These are phyloP conservation scores for Camponotus pennsylvanicus DNA, from an alignment of 1,140 invertebrate species.

Conservation along the genomic window DNA sequence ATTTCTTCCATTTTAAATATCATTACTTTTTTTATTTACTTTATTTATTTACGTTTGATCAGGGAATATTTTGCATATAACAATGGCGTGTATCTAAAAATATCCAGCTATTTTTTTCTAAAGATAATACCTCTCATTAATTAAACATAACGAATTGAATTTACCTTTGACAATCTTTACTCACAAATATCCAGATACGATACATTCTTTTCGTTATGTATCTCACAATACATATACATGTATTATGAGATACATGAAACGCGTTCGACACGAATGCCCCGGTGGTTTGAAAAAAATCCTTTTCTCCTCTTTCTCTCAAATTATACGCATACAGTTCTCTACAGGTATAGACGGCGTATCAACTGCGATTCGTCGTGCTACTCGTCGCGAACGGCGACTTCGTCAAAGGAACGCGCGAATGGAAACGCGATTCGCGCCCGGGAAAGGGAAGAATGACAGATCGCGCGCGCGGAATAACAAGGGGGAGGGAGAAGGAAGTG, in stretches of 20 bases:
- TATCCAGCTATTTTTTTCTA: background rate
- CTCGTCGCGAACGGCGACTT: background rate
- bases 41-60: too few relatives aligned
- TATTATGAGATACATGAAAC: background rate
- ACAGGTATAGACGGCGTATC: too few relatives aligned
- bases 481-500: background rate
- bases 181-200: background rate
- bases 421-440: slow-evolving; percentile 10
- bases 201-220: background rate
- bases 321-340: too few relatives aligned
- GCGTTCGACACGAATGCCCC: background rate
- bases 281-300: too few relatives aligned
- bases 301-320: background rate
- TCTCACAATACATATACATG: background rate
- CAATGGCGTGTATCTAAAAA: background rate
- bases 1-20: too few relatives aligned
- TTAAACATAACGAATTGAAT: background rate
- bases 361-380: background rate
- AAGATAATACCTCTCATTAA: background rate
- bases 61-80: background rate
- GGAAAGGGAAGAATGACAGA: too few relatives aligned
- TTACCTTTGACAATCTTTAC: background rate
- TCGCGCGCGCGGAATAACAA: background rate
- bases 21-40: too few relatives aligned
- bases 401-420: slow-evolving; percentile 21